phyloP scores from a whole-genome alignment of 1,140 invertebrate genomes.

The silkworm (Bombyx mori) region ASM3026992v2 NC_085135.1:2565001-2565500 shows the following conservation, averaged over 20 bases:
- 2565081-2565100: slow-evolving; percentile 11
- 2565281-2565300: too few species aligned
- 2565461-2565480: slow-evolving; percentile 7
- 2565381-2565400: slow-evolving; percentile 7
- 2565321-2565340: slow-evolving; percentile 3
- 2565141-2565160: slow-evolving; percentile 2
- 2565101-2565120: slow-evolving; percentile 2
- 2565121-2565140: slow-evolving; percentile 14
- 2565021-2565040: slow-evolving; percentile 13
- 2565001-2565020: slow-evolving; percentile 12
- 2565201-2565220: too few species aligned
- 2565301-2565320: slow-evolving; percentile 1
- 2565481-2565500: slow-evolving; percentile 3
- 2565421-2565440: slow-evolving; percentile 7
- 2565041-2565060: slow-evolving; percentile 2
- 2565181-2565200: too few species aligned
- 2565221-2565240: too few species aligned
- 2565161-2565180: neutral
- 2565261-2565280: too few species aligned
- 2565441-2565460: slow-evolving; percentile 1
- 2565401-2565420: slow-evolving; percentile 1
- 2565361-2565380: neutral
- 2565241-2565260: too few species aligned
- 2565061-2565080: neutral
- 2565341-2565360: slow-evolving; percentile 1